Evolutionary conservation across 2,797 vertebrate species (phyloP), one percentile per base, ranked within the genome.

Genomic region (Enteromius argenteus): DNA sequence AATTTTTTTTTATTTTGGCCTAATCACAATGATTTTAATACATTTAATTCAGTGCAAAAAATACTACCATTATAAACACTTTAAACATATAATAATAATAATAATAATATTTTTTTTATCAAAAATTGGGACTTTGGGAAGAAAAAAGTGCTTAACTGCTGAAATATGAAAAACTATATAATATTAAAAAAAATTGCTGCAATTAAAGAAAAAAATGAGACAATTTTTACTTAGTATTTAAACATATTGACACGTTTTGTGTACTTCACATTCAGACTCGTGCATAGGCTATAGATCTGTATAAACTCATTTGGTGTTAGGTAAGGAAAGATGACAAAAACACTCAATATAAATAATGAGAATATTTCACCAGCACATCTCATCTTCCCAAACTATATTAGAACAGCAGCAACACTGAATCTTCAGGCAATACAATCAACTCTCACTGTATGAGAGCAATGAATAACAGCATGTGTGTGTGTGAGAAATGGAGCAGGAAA

Each of bases 401-500:
- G 10, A 71, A 11, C 51, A 60, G 51, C 67, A 71, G 49, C 30
- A 69, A 32, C n/a, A 27, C 35, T 30, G 49, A 80, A 56, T 56
- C 32, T 80, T 56, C 64, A 53, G 62, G 64, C 21, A 27, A 68
- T 67, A 80, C 79, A 42, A 69, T 71, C 64, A 71, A 1, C 35
- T 32, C 37, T 60, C 35, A 32, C 79, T 71, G 35, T 58, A 58
- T 58, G 49, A 80, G 23, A 32, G n/a, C 23, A n/a, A 71, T 71
- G 51, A 58, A 27, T 30, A 71, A 71, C 35, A 44, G 21, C 39
- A 6, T 44, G 62, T 56, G 15, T 27, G 32, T 30, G 0, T 13
- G 46, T 37, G 44, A 79, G 62, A 68, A 46, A 49, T 30, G 62
- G 19, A 35, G 77, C 30, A 17, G 3, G 51, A 39, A 68, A 56